phyloP scores from a whole-genome alignment of 2,113 vertebrate genomes.

The Oxyura jamaicensis region DNA sequence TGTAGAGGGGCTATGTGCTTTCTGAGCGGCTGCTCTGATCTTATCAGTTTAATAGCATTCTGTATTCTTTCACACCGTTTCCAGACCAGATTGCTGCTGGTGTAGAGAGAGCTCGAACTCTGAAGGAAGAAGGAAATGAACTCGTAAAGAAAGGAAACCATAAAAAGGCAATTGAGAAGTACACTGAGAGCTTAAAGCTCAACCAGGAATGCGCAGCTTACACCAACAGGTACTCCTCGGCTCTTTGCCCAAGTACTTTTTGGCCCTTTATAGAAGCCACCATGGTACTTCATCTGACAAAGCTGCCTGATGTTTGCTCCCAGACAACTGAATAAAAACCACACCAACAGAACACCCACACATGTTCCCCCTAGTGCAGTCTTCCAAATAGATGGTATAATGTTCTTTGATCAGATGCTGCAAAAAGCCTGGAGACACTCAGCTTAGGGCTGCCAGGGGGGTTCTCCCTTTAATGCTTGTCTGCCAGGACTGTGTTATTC shows the following conservation, averaged over 20 bases:
- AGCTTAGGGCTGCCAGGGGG: background rate
- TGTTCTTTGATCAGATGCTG: background rate
- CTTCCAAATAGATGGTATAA: background rate
- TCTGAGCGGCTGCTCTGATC: background rate
- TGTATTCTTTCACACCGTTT: background rate
- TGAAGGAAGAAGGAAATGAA: constrained; percentile 93
- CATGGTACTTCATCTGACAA: background rate
- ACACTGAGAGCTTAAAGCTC: constrained; percentile 87
- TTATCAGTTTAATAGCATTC: background rate
- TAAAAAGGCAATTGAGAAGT: constrained; percentile 90
- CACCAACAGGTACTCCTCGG: constrained; percentile 88
- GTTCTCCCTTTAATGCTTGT: background rate
- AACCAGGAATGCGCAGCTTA: constrained; percentile 84
- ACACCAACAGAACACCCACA: background rate
- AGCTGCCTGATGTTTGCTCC: background rate
- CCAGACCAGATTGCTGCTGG: constrained; percentile 70
- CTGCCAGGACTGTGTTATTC: background rate
- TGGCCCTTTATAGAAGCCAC: background rate
- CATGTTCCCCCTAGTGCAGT: background rate
- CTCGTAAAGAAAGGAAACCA: constrained; percentile 91
- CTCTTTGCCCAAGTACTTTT: background rate
- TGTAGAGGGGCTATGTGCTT: background rate
- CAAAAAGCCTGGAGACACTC: background rate
- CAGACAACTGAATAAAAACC: background rate
- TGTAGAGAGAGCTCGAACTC: constrained; percentile 76